phyloP scores from a whole-genome alignment of 2,797 vertebrate species.

The Parambassis ranga region DNA sequence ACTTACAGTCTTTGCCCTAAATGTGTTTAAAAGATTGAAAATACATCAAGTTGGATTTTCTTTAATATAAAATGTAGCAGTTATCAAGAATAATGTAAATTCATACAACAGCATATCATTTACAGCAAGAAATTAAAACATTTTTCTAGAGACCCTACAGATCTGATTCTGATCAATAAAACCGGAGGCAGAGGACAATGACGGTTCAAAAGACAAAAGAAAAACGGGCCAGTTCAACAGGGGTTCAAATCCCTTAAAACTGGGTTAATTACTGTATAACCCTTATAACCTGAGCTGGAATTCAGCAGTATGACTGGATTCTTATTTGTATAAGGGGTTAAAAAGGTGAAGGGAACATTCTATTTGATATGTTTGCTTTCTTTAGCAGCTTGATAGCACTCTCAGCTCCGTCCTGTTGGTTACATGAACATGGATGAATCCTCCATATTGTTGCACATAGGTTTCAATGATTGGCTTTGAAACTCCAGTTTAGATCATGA shows the following conservation, averaged over 20 bases:
- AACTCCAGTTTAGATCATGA: too few species aligned
- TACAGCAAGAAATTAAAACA: slow-evolving; percentile 55
- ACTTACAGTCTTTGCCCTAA: too few species aligned
- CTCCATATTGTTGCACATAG: too few species aligned
- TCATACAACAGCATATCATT: slow-evolving; percentile 60
- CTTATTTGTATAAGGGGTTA: too few species aligned
- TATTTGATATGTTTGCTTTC: neutral
- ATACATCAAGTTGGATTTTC: slow-evolving; percentile 27
- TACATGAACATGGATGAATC: too few species aligned
- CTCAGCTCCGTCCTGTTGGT: too few species aligned
- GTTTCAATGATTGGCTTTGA: too few species aligned
- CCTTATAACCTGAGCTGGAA: slow-evolving; percentile 23
- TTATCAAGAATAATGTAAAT: slow-evolving; percentile 61
- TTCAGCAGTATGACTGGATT: neutral
- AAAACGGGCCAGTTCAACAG: neutral
- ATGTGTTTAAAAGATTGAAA: too few species aligned
- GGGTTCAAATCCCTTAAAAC: slow-evolving; percentile 10
- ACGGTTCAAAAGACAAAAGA: neutral
- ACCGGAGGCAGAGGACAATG: slow-evolving; percentile 9
- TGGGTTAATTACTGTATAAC: neutral
- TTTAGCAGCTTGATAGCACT: neutral
- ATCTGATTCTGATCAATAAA: slow-evolving; percentile 41
- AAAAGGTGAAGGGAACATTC: neutral
- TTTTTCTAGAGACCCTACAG: slow-evolving; percentile 39
- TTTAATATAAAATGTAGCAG: slow-evolving; percentile 66